Evolutionary conservation across 2,888 invertebrate genomes (phyloP).

Genomic region (Acanthosepion lycidas): DNA sequence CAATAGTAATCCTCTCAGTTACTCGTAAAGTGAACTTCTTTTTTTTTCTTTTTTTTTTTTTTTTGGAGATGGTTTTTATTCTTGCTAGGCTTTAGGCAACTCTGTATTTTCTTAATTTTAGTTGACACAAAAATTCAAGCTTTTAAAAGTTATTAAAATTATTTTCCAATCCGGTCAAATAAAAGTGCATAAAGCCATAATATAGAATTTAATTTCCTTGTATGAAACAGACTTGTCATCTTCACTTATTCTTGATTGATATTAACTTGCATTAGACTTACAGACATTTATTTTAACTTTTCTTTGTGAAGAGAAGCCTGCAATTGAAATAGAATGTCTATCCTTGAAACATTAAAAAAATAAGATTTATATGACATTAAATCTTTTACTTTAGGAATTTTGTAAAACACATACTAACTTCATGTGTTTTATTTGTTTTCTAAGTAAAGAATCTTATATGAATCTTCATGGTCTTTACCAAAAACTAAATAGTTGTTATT

Average conservation of each 20-base stretch:
- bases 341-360: no score
- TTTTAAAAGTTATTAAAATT: background rate
- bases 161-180: background rate
- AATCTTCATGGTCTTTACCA: no score
- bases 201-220: background rate
- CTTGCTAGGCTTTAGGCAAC: background rate
- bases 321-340: no score
- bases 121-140: constrained; percentile 33
- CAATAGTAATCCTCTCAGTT: background rate
- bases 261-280: background rate
- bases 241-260: background rate
- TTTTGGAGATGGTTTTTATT: background rate
- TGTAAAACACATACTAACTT: no score
- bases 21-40: background rate
- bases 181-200: background rate
- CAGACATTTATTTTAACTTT: background rate
- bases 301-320: no score
- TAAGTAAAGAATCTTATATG: no score
- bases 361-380: no score
- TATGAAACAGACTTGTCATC: constrained; percentile 12
- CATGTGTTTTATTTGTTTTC: no score
- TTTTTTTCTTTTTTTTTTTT: background rate
- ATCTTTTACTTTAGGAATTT: no score
- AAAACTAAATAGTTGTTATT: no score
- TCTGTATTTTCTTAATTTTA: background rate